These are phyloP conservation scores for Ricordea florida DNA, from an alignment of 92 coral and sea anemone species.

Conservation along the genomic window DNA sequence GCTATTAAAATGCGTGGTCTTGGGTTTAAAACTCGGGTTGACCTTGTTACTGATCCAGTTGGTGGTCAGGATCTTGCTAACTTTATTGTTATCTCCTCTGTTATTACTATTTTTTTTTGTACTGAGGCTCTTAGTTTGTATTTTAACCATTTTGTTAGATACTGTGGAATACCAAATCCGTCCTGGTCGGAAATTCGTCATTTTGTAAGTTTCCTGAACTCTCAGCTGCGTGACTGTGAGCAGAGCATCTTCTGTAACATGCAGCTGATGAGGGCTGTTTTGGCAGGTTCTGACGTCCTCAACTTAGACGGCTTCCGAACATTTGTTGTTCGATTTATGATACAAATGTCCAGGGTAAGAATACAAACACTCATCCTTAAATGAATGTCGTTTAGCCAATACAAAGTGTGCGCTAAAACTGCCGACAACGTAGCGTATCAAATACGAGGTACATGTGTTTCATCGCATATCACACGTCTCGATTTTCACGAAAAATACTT, in stretches of 20 bases:
- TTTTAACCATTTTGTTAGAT: too few species aligned
- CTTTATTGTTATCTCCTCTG: too few species aligned
- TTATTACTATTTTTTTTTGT: too few species aligned
- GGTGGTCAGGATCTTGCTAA: too few species aligned
- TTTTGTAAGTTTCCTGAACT: conserved; percentile 78
- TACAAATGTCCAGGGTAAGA: conserved; percentile 82
- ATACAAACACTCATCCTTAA: not conserved
- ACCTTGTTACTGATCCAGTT: too few species aligned
- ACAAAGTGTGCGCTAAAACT: not conserved
- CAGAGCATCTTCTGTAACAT: conserved; percentile 69
- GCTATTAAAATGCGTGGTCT: too few species aligned
- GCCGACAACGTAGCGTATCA: not conserved
- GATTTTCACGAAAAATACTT: too few species aligned
- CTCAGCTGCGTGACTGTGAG: conserved; percentile 80
- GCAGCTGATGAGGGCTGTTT: conserved; percentile 24
- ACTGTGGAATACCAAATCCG: conserved; percentile 82
- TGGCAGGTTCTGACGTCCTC: not conserved
- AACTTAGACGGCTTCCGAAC: conserved; percentile 57
- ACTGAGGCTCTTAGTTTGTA: too few species aligned
- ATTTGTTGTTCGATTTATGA: conserved; percentile 78
- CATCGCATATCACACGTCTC: too few species aligned
- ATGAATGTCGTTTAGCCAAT: not conserved
- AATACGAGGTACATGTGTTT: too few species aligned
- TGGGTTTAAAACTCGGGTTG: not conserved
- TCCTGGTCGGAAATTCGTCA: conserved; percentile 85